Evolutionary conservation across 2,113 vertebrate genomes (phyloP).

Genomic region (Lampris incognitus): DNA sequence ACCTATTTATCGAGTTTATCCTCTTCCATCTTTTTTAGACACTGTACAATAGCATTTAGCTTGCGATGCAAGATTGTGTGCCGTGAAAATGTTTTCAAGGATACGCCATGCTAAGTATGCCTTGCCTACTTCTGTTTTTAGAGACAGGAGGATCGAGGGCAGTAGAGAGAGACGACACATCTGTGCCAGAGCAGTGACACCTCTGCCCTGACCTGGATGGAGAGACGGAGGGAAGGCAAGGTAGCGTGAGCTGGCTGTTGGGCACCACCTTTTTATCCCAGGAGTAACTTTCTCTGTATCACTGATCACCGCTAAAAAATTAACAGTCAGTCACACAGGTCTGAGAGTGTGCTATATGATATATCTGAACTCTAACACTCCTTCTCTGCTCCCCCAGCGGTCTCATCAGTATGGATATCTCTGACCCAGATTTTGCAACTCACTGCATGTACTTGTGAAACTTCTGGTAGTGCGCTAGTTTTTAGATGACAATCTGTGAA

Average conservation of each 20-base stretch:
- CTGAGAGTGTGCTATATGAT: slow-evolving; percentile 68
- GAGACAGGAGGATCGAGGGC: slow-evolving; percentile 82
- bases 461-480: slow-evolving; percentile 80
- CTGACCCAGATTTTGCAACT: slow-evolving; percentile 79
- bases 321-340: slow-evolving; percentile 48
- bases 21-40: not conserved
- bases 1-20: slow-evolving; percentile 13
- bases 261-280: slow-evolving; percentile 66
- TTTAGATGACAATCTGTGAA: slow-evolving; percentile 79
- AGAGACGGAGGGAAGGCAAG: slow-evolving; percentile 50
- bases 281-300: slow-evolving; percentile 70
- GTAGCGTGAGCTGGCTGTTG: slow-evolving; percentile 62
- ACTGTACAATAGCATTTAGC: not conserved
- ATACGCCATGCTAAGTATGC: slow-evolving; percentile 23
- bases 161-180: slow-evolving; percentile 81
- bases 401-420: slow-evolving; percentile 74
- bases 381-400: slow-evolving; percentile 77
- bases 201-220: slow-evolving; percentile 69
- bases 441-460: slow-evolving; percentile 84
- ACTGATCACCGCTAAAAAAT: slow-evolving; percentile 69
- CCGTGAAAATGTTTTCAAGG: slow-evolving; percentile 8
- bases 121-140: slow-evolving; percentile 69
- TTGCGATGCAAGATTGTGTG: not conserved
- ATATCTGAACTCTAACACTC: slow-evolving; percentile 77
- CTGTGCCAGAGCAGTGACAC: slow-evolving; percentile 80